Base-by-base conservation (phyloP, 1,140 invertebrate species). In the Polypedilum vanderplanki region DNA sequence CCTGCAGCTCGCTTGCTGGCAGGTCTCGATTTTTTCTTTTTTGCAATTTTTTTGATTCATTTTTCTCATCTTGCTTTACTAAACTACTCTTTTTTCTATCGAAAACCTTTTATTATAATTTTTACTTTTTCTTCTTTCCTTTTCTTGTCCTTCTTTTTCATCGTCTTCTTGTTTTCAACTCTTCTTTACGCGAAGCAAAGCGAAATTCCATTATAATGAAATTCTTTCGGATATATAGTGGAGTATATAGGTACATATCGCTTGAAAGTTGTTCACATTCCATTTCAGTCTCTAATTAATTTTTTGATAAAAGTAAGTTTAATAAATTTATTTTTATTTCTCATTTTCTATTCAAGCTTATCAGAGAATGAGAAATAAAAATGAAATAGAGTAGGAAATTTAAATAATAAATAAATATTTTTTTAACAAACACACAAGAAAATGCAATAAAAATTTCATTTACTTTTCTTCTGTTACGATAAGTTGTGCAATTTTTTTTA, bases 181-280 rank as follows among this genome's bases (percentile, higher is more conserved):
- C 46, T 57, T 57, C 46, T 57, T 15, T 57, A 57, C 46, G 46
- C 46, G 46, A 57, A 57, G 46, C 46, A 57, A 12, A 57, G 46
- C 46, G n/a, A 46, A 46, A 46, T 46, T 46, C 41, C 41, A 46
- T 46, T 46, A 46, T 46, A 46, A 57, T 57, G 46, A 57, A 57
- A 57, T 57, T 57, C 46, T 57, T 57, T 15, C 10, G 46, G 46
- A 57, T 57, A 57, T 57, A 57, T n/a, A 57, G 46, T 12, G 12
- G 8, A 46, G 15, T 12, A 57, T n/a, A 15, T 57, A 57, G n/a
- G n/a, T 57, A 57, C n/a, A 12, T n/a, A 57, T n/a, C 46, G n/a
- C 12, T 57, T 12, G 46, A 57, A 57, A 57, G 46, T 57, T 57
- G 46, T 57, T 57, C 46, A 57, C 46, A 57, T 57, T 57, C 46